Evolutionary conservation across 2,797 vertebrate species (phyloP), one percentile per base, ranked within the genome.

Genomic region (Gobio occitaniae): DNA sequence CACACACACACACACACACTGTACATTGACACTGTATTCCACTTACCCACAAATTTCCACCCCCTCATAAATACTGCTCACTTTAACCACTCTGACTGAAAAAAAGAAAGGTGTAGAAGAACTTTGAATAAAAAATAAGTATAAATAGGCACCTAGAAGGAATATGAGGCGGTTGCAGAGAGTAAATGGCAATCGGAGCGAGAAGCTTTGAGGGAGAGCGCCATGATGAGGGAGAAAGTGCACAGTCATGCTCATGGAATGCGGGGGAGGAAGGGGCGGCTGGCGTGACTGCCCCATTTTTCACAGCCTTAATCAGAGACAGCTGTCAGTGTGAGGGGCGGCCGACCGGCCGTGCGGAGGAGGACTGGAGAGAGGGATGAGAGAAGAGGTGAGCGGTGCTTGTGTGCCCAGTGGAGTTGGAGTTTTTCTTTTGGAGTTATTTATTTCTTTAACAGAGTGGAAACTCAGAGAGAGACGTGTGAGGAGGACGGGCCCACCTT

Each of bases 251-350:
- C 94, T 93, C 90, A 52, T 95, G 93, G 95, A 96, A 96, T 96
- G 95, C 92, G 93, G 91, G 85, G 88, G 90, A 89, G 92, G 92
- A 91, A 80, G 77, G 77, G 90, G 86, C 89, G 89, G 92, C 89
- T 95, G 95, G 93, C 93, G 92, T 95, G 94, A 95, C 94, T 94
- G 93, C 92, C 90, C 93, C 93, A 94, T 95, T 95, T 95, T 95
- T 96, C 93, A 95, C 92, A 93, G 93, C 90, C 92, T 92, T 95
- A 96, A 96, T 95, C 94, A 95, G 94, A 95, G 92, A 94, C 95
- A 96, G 95, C 95, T 96, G 95, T 96, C 94, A 95, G 92, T 90
- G 90, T 93, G 93, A 91, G 88, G 88, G 90, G 91, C 86, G 88
- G 88, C 84, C 87, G 91, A 90, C 88, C 85, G 89, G 79, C 86